Conservation (phyloP, 2,888 invertebrate species). For the Aphidius colemani region DNA sequence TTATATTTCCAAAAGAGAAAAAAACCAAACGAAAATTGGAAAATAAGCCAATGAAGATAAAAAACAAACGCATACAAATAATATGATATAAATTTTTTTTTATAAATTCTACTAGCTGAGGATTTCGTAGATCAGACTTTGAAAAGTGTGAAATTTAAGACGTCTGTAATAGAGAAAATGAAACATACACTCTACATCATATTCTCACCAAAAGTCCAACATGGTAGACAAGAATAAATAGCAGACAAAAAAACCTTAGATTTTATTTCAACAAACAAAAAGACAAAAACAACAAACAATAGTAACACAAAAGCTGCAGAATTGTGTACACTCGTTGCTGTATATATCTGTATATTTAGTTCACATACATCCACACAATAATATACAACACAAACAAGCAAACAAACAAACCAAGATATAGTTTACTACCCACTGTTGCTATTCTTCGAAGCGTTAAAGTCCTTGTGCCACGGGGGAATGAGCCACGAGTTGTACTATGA, state of each 20-base stretch:
- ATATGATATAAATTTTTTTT: too few species aligned
- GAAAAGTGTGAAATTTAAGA: background rate
- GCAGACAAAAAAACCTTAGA: background rate
- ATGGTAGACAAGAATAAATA: constrained; percentile 4
- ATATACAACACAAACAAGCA: too few species aligned
- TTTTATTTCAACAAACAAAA: background rate
- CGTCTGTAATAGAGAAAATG: background rate
- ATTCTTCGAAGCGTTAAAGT: constrained; percentile 18
- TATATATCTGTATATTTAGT: too few species aligned
- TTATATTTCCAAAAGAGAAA: background rate
- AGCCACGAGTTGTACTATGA: constrained; percentile 8
- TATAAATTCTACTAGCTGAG: too few species aligned
- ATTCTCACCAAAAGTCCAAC: background rate
- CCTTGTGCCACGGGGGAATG: constrained; percentile 15
- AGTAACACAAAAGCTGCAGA: background rate
- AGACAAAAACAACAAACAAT: background rate
- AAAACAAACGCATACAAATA: too few species aligned
- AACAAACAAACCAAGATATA: constrained; percentile 3
- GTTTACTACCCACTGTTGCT: constrained; percentile 10
- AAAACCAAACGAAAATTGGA: too few species aligned
- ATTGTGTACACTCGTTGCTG: too few species aligned
- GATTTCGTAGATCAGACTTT: background rate
- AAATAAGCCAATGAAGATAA: too few species aligned
- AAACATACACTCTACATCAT: constrained; percentile 12
- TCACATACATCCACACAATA: too few species aligned